phyloP scores from a whole-genome alignment of 2,113 vertebrate species.

The Mohoua ochrocephala region DNA sequence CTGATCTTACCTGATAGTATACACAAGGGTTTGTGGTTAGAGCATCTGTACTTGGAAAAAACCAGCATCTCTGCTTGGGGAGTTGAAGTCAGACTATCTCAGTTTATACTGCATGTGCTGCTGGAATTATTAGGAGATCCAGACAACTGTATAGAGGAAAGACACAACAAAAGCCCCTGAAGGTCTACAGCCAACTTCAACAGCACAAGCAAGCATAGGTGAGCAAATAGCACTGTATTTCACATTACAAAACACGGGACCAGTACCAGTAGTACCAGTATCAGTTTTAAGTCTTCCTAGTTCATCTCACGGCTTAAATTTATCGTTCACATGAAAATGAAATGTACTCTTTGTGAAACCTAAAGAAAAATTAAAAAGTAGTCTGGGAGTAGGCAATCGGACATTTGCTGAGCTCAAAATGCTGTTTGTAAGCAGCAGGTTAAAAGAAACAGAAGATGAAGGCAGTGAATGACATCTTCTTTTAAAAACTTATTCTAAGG shows the following conservation, averaged over 20 bases:
- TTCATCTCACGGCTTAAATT: neutral
- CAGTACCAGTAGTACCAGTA: neutral
- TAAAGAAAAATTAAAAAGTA: too few relatives aligned
- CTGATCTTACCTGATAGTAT: neutral
- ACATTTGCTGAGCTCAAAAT: neutral
- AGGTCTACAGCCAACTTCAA: neutral
- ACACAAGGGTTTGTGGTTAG: neutral
- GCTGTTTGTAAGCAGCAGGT: neutral
- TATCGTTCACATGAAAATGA: neutral
- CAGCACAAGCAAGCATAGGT: neutral
- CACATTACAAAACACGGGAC: neutral
- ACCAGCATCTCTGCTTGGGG: rapidly evolving
- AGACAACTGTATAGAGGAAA: neutral
- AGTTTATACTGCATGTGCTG: neutral
- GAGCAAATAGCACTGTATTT: neutral
- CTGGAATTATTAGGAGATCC: neutral
- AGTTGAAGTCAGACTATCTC: neutral
- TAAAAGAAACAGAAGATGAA: neutral
- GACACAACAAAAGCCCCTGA: neutral
- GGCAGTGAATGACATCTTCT: neutral
- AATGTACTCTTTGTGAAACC: too few relatives aligned
- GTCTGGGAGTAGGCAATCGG: neutral
- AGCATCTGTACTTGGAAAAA: neutral
- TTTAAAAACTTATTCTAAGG: neutral
- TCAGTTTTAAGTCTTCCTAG: neutral